Evolutionary conservation across 2,888 invertebrate species (phyloP).

Genomic region (Prosapia bicincta): DNA sequence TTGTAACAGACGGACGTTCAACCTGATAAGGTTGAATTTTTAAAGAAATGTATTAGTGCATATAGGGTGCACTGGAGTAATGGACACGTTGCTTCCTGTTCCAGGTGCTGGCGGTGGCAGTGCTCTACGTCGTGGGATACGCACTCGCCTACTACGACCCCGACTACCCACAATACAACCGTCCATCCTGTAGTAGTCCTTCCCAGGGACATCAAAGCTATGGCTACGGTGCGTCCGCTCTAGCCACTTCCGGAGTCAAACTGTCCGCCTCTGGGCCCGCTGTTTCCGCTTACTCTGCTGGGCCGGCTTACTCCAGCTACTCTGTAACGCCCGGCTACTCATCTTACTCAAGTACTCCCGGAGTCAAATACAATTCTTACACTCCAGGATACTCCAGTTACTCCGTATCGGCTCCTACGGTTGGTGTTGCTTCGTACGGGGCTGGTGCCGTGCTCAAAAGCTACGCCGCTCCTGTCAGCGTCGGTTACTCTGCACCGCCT

Average conservation of each 20-base stretch:
- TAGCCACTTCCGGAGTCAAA: constrained; percentile 39
- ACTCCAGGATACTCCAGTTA: constrained; percentile 37
- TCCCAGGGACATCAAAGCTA: background rate
- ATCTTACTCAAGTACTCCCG: constrained; percentile 39
- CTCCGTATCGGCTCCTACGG: constrained; percentile 29
- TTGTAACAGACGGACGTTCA: too few species aligned
- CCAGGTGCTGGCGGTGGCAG: constrained; percentile 43
- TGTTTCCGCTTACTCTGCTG: constrained; percentile 9
- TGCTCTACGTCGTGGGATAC: constrained; percentile 13
- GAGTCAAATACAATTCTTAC: constrained; percentile 42
- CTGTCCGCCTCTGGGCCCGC: constrained; percentile 41
- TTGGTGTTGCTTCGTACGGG: constrained; percentile 38
- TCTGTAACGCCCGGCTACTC: constrained; percentile 34
- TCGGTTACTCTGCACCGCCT: constrained; percentile 44
- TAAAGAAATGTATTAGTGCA: too few species aligned
- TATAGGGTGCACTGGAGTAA: too few species aligned
- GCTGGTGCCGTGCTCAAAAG: background rate
- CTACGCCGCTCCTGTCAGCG: constrained; percentile 26
- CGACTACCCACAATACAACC: constrained; percentile 23
- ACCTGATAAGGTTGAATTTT: too few species aligned
- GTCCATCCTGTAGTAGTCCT: constrained; percentile 37
- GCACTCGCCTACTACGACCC: constrained; percentile 22
- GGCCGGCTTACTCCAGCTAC: constrained; percentile 32
- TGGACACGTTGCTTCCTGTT: too few species aligned
- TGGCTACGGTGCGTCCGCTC: background rate